Evolutionary conservation across 2,888 invertebrate species (phyloP), one percentile per base, ranked within the genome.

Genomic region (Halocaridina rubra): DNA sequence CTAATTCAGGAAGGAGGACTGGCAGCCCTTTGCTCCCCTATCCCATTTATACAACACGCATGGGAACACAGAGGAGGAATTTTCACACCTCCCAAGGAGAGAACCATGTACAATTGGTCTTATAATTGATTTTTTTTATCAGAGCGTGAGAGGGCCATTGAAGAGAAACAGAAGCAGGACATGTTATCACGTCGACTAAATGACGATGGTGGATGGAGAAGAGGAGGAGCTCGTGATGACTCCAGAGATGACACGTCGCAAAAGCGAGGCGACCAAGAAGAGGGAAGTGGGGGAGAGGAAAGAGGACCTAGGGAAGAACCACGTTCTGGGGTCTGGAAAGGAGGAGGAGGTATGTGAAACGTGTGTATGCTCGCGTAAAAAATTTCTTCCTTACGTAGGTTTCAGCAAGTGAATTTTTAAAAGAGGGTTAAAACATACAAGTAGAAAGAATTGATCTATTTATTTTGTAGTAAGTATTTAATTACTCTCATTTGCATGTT

Each of bases 321-420:
- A n/a, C 80, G 84, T 8, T 67, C 88, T 39, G 88, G 85, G 8
- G 84, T 76, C 3, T 84, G 84, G 84, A 72, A 74, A 61, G 74
- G 78, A 59, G 81, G 74, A 24, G 87, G 79, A 39, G 84, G 76
- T 80, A 87, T 46, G 46, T 46, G 10, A 13, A 46, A 1, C 2
- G 46, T 46, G 16, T 46, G 13, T 46, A n/a, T n/a, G n/a, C n/a
- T n/a, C n/a, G n/a, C n/a, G n/a, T n/a, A n/a, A n/a, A n/a, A n/a
- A n/a, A n/a, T n/a, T n/a, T n/a, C n/a, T n/a, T n/a, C n/a, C n/a
- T n/a, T n/a, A n/a, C n/a, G n/a, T n/a, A n/a, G n/a, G n/a, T n/a
- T n/a, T n/a, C n/a, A n/a, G n/a, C n/a, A n/a, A n/a, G n/a, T n/a
- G n/a, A n/a, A n/a, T n/a, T n/a, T n/a, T n/a, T n/a, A n/a, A n/a